Conservation (phyloP, 2,113 vertebrate species). For the Stegastes partitus region DNA sequence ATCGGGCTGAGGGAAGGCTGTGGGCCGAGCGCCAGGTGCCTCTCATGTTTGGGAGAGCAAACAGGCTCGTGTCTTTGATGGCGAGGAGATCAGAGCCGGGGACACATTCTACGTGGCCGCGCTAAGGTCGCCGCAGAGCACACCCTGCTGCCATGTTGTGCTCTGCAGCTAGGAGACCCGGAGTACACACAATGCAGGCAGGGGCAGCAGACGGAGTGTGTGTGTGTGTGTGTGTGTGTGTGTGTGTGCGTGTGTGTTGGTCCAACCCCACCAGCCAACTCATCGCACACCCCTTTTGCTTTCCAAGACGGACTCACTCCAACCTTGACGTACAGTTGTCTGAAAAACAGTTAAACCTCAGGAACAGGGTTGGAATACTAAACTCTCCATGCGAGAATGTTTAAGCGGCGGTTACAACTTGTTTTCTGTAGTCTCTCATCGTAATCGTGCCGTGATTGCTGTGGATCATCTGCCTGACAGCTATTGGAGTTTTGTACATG, state of each 20-base stretch:
- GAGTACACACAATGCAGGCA: constrained; percentile 61
- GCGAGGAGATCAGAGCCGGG: constrained; percentile 77
- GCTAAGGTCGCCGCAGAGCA: constrained; percentile 75
- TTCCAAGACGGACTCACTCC: constrained; percentile 44
- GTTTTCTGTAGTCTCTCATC: not conserved
- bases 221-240: constrained; percentile 42
- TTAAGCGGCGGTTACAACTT: not conserved
- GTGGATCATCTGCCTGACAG: not conserved
- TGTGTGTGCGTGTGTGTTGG: constrained; percentile 14
- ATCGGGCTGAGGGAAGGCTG: constrained; percentile 54
- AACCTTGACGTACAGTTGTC: constrained; percentile 45
- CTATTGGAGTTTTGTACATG: not conserved
- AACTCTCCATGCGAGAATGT: constrained; percentile 1
- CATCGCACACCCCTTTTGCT: constrained; percentile 30
- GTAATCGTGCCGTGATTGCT: not conserved
- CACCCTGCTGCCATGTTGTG: constrained; percentile 79
- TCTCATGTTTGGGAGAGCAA: constrained; percentile 80
- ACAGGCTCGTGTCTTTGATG: constrained; percentile 80
- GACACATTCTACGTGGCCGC: constrained; percentile 76
- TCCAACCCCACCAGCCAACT: constrained; percentile 21
- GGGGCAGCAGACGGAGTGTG: constrained; percentile 45
- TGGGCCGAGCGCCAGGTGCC: constrained; percentile 73
- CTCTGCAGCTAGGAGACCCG: constrained; percentile 81
- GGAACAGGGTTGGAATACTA: constrained; percentile 6
- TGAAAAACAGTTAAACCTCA: constrained; percentile 30